Conservation (phyloP, 2,797 vertebrate species). For the Alcedo atthis region DNA sequence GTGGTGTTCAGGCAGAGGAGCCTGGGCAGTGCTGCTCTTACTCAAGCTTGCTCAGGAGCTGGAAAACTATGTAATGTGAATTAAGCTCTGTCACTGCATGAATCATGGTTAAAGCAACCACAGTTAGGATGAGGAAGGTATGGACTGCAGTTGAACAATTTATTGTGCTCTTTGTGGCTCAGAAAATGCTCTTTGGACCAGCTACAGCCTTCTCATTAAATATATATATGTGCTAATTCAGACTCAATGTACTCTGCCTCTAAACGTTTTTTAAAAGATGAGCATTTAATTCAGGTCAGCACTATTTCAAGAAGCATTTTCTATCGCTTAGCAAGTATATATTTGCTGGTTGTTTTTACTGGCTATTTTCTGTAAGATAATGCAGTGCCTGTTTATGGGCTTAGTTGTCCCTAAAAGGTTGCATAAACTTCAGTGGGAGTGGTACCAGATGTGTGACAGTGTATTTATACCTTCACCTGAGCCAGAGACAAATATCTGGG, state of each 20-base stretch:
- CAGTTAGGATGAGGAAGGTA: background rate
- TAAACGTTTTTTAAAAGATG: background rate
- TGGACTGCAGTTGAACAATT: background rate
- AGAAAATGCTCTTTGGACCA: background rate
- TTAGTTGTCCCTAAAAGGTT: background rate
- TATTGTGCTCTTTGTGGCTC: background rate
- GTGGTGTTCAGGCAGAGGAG: background rate
- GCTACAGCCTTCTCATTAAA: background rate
- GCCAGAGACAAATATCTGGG: background rate
- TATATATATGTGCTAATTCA: rapidly evolving
- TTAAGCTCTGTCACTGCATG: background rate
- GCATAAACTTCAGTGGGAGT: background rate
- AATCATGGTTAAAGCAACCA: background rate
- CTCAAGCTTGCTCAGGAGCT: background rate
- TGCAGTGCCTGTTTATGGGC: background rate
- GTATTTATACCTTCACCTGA: background rate
- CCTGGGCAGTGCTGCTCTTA: background rate
- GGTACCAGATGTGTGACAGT: rapidly evolving
- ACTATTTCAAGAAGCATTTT: background rate
- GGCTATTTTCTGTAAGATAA: background rate
- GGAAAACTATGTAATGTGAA: rapidly evolving
- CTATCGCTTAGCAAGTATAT: background rate
- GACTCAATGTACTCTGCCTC: background rate
- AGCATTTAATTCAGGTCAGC: background rate
- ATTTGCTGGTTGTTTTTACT: background rate